Evolutionary conservation across 2,113 vertebrate species (phyloP).

Genomic region (Girardinichthys multiradiatus): DNA sequence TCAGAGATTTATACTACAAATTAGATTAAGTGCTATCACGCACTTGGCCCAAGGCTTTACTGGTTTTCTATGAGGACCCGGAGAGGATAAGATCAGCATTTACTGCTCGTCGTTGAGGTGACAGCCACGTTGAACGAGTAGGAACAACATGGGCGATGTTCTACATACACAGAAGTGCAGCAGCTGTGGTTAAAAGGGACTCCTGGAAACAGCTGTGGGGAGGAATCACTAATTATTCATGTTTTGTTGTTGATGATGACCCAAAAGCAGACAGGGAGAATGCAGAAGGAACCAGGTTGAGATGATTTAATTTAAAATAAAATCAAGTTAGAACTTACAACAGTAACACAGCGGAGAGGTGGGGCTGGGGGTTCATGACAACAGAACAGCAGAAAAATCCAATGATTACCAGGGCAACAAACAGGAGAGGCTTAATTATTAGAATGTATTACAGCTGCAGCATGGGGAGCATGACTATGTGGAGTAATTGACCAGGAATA

Average conservation of each 20-base stretch:
- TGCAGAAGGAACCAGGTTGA: neutral
- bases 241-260: constrained; percentile 46
- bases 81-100: constrained; percentile 69
- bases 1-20: constrained; percentile 65
- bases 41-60: constrained; percentile 57
- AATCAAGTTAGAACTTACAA: too few relatives aligned
- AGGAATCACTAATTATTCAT: constrained; percentile 72
- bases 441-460: too few relatives aligned
- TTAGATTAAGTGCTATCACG: constrained; percentile 59
- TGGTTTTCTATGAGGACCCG: constrained; percentile 57
- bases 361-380: too few relatives aligned
- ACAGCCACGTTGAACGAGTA: constrained; percentile 72
- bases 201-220: constrained; percentile 79
- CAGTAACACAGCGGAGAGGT: neutral
- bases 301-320: neutral
- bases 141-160: constrained; percentile 72
- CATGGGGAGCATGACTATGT: too few relatives aligned
- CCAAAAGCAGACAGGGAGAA: neutral
- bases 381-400: too few relatives aligned
- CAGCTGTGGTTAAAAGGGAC: constrained; percentile 79
- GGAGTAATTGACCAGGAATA: too few relatives aligned
- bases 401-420: neutral
- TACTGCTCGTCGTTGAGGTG: constrained; percentile 77
- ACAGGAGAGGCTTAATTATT: too few relatives aligned
- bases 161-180: constrained; percentile 60